Base-by-base conservation (phyloP, 2,888 invertebrate genomes). In the Pterobdella sp. region DNA sequence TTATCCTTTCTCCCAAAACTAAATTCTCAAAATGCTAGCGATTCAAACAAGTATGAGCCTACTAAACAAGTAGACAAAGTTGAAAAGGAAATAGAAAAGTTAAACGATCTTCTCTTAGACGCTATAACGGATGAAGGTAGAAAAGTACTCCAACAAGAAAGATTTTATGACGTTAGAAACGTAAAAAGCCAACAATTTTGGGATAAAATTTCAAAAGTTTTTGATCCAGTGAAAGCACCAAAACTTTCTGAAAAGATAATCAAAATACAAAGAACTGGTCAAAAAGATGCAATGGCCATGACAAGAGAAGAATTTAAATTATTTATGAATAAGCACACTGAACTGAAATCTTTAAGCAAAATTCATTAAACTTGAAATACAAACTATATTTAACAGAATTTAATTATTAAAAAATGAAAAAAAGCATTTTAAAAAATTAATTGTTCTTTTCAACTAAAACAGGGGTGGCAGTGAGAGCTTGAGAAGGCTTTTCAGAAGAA, bases 381-480 rank as follows among this genome's bases (percentile, higher is more conserved):
- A 42, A 14, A 42, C 7, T 14, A 42, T 7, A 42, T 14, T 42
- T 7, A 14, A 14, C 49, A 42, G 10, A 14, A 22, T 7, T 42
- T 42, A 7, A 42, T 42, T 42, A 42, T 42, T 42, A 14, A 14
- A 14, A 14, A 14, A 42, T 42, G 7, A 42, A 42, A 14, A 22
- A 7, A 42, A 42, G 22, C 10, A 22, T 22, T 42, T 14, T 14
- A 42, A 42, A 42, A 22, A 42, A 14, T 42, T 56, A 56, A 18
- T 56, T 56, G 60, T 56, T 56, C n/a, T 56, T 56, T 22, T 56
- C 65, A 65, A 65, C 65, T 29, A 65, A 32, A 35, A 65, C 35
- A 4, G 65, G 79, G 81, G 70, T 81, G 80, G 26, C 80, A 79
- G 73, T 81, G 80, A 31, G 26, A 10, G 4, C 37, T 26, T 22